Conservation (phyloP, 2,797 vertebrate species). For the Oreochromis mossambicus region DNA sequence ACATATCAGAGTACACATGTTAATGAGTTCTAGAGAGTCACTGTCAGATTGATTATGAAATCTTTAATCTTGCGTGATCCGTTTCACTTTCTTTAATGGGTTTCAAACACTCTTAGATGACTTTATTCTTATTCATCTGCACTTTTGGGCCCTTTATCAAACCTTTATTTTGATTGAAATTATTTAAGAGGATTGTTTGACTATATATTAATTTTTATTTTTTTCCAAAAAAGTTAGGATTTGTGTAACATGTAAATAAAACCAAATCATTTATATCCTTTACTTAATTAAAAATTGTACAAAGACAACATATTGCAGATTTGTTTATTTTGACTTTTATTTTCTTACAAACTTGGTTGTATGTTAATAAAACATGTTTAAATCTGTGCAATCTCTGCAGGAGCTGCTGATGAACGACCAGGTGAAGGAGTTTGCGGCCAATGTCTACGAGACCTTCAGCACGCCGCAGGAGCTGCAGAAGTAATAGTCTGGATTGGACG, state of each 20-base stretch:
- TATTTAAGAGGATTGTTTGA: not conserved
- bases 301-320: not conserved
- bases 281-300: not conserved
- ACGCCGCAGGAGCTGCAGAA: constrained; percentile 67
- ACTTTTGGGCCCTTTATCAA: not conserved
- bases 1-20: not conserved
- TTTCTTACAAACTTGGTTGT: not conserved
- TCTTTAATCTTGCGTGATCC: not conserved
- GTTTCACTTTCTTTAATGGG: not conserved
- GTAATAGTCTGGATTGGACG: not conserved
- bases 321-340: not conserved
- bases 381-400: constrained; percentile 57
- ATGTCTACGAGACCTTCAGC: constrained; percentile 96
- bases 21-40: not conserved
- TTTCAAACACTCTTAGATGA: not conserved
- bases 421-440: constrained; percentile 95
- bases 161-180: not conserved
- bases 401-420: constrained; percentile 93
- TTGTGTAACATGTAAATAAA: not conserved
- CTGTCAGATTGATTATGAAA: not conserved
- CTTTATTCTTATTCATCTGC: not conserved
- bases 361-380: not conserved
- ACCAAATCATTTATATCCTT: not conserved
- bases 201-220: not conserved
- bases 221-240: not conserved